Evolutionary conservation across 64 coral and sea anemone genomes (phyloP), one percentile per base, ranked within the genome.

Genomic region (Hydrozoanthus tunicans): DNA sequence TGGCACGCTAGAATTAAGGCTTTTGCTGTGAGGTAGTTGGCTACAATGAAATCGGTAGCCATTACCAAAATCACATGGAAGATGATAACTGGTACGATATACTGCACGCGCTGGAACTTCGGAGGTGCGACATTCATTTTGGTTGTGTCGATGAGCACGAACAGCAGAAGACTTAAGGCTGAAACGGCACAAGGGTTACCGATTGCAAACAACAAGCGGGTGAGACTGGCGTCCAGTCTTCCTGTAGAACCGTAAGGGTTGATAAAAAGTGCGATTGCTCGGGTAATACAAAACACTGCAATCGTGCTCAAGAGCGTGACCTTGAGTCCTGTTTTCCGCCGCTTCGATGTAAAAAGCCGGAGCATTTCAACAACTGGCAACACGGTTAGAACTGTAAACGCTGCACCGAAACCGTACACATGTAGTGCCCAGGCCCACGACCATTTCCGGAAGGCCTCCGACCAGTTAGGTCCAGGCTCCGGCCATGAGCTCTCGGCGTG

Each of bases 101-200:
- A 89, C 9, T 79, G 64, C 5, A 94, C 69, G 5, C 83, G 92
- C 55, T 97, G 95, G 60, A 97, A 97, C 69, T 66, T 94, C 58
- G 95, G 95, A 53, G 95, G 95, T 25, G 95, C 95, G 25, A 97
- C 58, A 72, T 94, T 94, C 92, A 97, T 97, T 64, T 97, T 97
- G 17, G 95, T 97, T 23, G 95, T 97, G 92, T 97, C 95, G 53
- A 97, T 92, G n/a, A 97, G 89, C 61, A 97, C 95, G 8, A 97
- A 79, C 2, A 97, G 95, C 14, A 97, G 64, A 8, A 97, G 90
- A 24, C 95, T 94, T 43, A 94, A 58, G 0, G 95, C 82, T 1
- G 92, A 94, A 43, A 94, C 94, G 15, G 88, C 93, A 25, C 95
- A 94, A 0, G 95, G 95, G 51, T 94, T 93, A 20, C 95, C 95